Evolutionary conservation across 2,888 invertebrate species (phyloP).

Genomic region (Dasypogon diadema): DNA sequence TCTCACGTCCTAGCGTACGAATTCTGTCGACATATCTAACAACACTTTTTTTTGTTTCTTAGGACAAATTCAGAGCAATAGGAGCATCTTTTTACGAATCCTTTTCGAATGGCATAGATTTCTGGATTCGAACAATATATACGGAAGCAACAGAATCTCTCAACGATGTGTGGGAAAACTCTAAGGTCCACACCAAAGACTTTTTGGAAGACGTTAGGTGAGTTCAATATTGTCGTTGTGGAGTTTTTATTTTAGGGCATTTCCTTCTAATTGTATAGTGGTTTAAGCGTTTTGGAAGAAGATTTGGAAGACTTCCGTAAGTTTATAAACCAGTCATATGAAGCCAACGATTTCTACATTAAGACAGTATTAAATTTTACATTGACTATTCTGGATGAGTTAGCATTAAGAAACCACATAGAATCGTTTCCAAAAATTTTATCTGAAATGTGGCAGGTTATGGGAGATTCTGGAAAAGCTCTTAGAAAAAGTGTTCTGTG

Average conservation of each 20-base stretch:
- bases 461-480: conserved; percentile 86
- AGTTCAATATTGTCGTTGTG: background rate
- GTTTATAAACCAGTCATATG: conserved; percentile 82
- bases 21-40: background rate
- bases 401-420: conserved; percentile 81
- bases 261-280: conserved; percentile 54
- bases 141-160: conserved; percentile 78
- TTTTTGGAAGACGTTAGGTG: conserved; percentile 80
- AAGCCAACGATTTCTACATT: conserved; percentile 86
- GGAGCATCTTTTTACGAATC: conserved; percentile 70
- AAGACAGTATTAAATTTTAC: conserved; percentile 81
- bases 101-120: conserved; percentile 71
- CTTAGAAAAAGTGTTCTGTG: conserved; percentile 81
- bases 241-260: background rate
- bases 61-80: conserved; percentile 69
- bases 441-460: conserved; percentile 85
- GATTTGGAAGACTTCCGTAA: conserved; percentile 73
- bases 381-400: conserved; percentile 79
- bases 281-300: conserved; percentile 76
- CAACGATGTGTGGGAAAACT: conserved; percentile 80
- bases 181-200: conserved; percentile 76
- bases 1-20: too few species aligned
- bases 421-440: conserved; percentile 84
- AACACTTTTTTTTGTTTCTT: conserved; percentile 36
- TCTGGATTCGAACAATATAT: conserved; percentile 77